These are phyloP conservation scores for Zeugodacus cucurbitae DNA, from an alignment of 1,140 invertebrate genomes.

Conservation along the genomic window DNA sequence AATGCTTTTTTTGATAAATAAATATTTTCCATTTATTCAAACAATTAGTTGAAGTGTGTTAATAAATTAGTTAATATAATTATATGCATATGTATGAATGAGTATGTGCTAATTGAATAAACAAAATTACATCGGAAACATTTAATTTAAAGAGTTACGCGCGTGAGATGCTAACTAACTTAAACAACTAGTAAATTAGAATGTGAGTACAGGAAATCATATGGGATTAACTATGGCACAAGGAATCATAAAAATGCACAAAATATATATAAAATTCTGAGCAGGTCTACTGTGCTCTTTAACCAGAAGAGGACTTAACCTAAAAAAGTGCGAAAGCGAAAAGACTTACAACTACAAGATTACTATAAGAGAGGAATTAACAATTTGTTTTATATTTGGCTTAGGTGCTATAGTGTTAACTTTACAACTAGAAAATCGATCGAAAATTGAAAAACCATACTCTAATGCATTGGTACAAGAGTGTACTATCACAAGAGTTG, in stretches of 20 bases:
- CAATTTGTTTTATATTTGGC: slow-evolving; percentile 38
- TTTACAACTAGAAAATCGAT: slow-evolving; percentile 15
- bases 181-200: background rate
- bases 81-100: background rate
- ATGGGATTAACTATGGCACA: slow-evolving; percentile 30
- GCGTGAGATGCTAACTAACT: background rate
- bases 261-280: background rate
- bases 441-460: background rate
- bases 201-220: slow-evolving; percentile 17
- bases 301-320: background rate
- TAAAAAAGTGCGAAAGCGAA: background rate
- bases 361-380: slow-evolving; percentile 12
- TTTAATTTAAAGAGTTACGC: background rate
- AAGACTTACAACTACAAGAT: background rate
- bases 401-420: slow-evolving; percentile 34
- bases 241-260: slow-evolving; percentile 11
- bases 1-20: slow-evolving; percentile 16
- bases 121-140: background rate
- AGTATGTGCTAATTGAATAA: background rate
- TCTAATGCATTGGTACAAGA: slow-evolving; percentile 33
- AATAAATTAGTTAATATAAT: slow-evolving; percentile 16
- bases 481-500: slow-evolving; percentile 28
- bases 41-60: slow-evolving; percentile 3
- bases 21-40: slow-evolving; percentile 3
- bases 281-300: background rate